phyloP scores from a whole-genome alignment of 64 coral and sea anemone genomes.

The Porites australiensis region DNA sequence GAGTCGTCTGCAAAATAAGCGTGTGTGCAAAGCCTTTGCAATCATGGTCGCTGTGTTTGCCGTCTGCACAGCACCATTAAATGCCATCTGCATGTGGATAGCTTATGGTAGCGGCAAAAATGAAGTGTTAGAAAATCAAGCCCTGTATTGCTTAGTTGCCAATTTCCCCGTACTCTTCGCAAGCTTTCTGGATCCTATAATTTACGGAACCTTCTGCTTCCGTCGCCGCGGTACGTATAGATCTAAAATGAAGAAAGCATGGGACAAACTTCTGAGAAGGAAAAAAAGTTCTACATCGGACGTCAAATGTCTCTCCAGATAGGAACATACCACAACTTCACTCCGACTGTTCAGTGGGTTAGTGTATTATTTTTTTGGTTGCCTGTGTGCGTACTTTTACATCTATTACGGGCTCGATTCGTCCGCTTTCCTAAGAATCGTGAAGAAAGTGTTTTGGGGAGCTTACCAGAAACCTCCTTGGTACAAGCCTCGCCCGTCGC shows the following conservation, averaged over 20 bases:
- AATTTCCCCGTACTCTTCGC: neutral
- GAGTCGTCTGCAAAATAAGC: neutral
- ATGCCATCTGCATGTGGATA: neutral
- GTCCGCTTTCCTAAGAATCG: too few species aligned
- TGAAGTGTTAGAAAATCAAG: neutral
- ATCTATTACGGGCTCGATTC: too few species aligned
- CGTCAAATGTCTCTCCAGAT: too few species aligned
- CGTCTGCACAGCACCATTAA: neutral
- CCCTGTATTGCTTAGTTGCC: neutral
- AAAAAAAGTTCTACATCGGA: neutral
- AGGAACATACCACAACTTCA: too few species aligned
- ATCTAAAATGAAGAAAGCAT: neutral
- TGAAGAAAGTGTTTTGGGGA: too few species aligned
- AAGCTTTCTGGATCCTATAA: constrained; percentile 4
- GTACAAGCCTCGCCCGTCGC: too few species aligned
- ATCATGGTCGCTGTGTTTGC: constrained; percentile 1
- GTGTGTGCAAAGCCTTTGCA: neutral
- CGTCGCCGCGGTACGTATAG: neutral
- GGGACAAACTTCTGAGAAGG: neutral
- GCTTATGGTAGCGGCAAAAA: neutral
- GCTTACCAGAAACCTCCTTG: too few species aligned
- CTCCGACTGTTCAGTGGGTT: too few species aligned
- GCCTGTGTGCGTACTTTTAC: too few species aligned
- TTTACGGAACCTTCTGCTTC: neutral
- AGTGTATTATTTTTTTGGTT: too few species aligned